A percentile compares a stretch with the other conserved stretches of the same genome.
Evolutionary conservation across 2,888 invertebrate genomes (phyloP).

Genomic region (Merodon equestris): DNA sequence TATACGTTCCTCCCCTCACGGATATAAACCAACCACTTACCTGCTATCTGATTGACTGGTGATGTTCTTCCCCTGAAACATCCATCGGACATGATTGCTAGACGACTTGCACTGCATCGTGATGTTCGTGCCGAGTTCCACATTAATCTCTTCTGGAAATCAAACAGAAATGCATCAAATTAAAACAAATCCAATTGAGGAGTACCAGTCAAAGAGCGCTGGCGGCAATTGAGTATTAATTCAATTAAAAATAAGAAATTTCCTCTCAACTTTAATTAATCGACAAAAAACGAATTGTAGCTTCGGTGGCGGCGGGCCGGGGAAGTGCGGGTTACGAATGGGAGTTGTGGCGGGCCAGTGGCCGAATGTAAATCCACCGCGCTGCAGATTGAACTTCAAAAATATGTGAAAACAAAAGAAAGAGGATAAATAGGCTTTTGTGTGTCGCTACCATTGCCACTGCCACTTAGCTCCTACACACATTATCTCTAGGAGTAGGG

Average conservation of each 20-base stretch:
- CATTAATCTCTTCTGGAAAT: slow-evolving; percentile 72
- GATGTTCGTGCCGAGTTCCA: slow-evolving; percentile 79
- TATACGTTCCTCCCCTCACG: too few relatives aligned
- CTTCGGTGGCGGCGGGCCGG: neutral
- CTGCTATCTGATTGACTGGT: slow-evolving; percentile 79
- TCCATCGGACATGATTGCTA: slow-evolving; percentile 82
- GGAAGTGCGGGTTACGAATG: too few relatives aligned
- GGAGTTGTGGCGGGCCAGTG: slow-evolving; percentile 13
- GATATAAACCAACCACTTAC: slow-evolving; percentile 76
- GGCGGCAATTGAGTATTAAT: slow-evolving; percentile 39
- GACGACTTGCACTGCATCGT: slow-evolving; percentile 81
- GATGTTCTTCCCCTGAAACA: slow-evolving; percentile 80
- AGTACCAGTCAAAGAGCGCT: slow-evolving; percentile 1
- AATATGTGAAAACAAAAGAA: slow-evolving; percentile 5
- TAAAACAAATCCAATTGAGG: neutral
- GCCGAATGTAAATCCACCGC: slow-evolving; percentile 8
- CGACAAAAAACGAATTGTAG: slow-evolving; percentile 18
- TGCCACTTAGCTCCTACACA: slow-evolving; percentile 39
- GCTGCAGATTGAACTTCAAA: slow-evolving; percentile 12
- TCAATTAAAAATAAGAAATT: slow-evolving; percentile 50
- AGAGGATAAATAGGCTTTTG: slow-evolving; percentile 32
- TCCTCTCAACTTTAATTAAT: slow-evolving; percentile 45
- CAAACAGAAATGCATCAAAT: slow-evolving; percentile 14
- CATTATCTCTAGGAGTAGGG: slow-evolving; percentile 13
- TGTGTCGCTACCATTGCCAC: slow-evolving; percentile 5